Conservation (phyloP, 2,797 vertebrate genomes). For the Naso thynnoides region DNA sequence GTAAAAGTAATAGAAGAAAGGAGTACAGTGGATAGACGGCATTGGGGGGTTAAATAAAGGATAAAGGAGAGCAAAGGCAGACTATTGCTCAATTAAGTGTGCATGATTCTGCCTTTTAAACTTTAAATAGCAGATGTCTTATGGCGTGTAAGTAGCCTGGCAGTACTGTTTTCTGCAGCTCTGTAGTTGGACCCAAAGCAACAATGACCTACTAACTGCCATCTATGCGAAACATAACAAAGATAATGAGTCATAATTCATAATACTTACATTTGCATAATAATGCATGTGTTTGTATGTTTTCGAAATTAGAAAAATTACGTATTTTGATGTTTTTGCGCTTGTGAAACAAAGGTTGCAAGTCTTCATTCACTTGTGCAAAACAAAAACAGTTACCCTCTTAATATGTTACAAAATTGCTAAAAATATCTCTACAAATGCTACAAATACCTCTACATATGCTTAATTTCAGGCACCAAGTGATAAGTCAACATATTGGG, state of each 20-base stretch:
- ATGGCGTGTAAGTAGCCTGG: conserved; percentile 27
- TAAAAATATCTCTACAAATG: too few species aligned
- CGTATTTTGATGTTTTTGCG: background rate
- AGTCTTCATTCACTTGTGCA: too few species aligned
- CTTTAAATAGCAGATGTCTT: conserved; percentile 55
- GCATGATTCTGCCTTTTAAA: conserved; percentile 61
- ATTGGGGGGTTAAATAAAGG: background rate
- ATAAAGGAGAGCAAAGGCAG: background rate
- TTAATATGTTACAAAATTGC: too few species aligned
- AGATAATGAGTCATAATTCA: background rate
- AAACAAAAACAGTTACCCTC: too few species aligned
- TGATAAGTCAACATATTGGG: too few species aligned
- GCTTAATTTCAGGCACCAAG: too few species aligned
- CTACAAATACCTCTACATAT: too few species aligned
- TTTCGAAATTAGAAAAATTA: background rate
- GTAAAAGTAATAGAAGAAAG: background rate
- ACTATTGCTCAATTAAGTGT: conserved; percentile 35
- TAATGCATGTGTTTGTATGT: background rate
- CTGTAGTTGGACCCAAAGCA: conserved; percentile 39
- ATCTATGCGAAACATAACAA: background rate
- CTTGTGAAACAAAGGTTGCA: too few species aligned
- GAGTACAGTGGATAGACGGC: background rate
- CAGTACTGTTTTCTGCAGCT: conserved; percentile 27
- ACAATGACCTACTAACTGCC: conserved; percentile 7
- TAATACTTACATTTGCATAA: background rate